Conservation (phyloP, 2,113 vertebrate species). For the Onychorhynchus coronatus region DNA sequence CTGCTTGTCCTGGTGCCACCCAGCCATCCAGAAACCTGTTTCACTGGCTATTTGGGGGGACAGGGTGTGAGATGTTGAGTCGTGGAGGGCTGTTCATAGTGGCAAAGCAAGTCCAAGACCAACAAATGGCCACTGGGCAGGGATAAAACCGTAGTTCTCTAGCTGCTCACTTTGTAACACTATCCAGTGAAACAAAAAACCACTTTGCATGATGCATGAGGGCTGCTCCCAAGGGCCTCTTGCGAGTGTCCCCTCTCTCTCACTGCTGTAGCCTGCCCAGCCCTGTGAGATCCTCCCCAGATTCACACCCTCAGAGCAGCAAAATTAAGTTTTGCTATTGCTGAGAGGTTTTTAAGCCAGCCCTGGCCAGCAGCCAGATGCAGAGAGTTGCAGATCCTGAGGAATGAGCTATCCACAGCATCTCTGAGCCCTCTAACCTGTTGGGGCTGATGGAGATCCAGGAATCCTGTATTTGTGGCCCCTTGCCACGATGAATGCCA, state of each 20-base stretch:
- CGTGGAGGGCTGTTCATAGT: not conserved
- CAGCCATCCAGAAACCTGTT: not conserved
- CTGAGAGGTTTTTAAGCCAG: not conserved
- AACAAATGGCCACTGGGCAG: not conserved
- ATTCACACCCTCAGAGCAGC: not conserved
- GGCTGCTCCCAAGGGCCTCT: not conserved
- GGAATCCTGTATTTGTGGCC: not conserved
- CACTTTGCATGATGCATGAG: not conserved
- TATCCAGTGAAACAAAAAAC: not conserved
- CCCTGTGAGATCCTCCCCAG: not conserved
- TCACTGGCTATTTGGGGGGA: not conserved
- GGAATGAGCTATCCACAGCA: not conserved
- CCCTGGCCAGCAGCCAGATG: not conserved
- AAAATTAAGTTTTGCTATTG: not conserved
- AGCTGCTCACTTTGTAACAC: not conserved
- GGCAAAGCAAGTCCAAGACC: not conserved
- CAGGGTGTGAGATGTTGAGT: not conserved
- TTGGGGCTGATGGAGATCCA: not conserved
- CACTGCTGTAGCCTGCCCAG: not conserved
- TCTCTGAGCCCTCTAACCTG: not conserved
- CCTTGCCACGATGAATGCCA: not conserved
- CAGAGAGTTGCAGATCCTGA: not conserved
- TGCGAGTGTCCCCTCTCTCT: not conserved
- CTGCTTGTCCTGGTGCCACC: not conserved
- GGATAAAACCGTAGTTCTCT: not conserved